Conservation (phyloP, 2,888 invertebrate genomes). For the Seira sanloemensis region DNA sequence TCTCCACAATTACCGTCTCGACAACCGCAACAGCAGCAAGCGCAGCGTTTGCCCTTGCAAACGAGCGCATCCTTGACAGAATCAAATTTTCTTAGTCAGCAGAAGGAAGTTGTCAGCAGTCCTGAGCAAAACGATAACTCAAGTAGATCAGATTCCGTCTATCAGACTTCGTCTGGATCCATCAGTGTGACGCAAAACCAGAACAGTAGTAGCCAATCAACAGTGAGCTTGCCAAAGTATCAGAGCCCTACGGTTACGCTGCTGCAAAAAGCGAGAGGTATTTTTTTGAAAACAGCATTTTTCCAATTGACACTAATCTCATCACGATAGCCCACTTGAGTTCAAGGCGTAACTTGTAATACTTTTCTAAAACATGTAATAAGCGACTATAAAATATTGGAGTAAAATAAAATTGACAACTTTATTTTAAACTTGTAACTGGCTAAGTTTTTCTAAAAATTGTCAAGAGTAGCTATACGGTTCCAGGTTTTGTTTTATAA, state of each 20-base stretch:
- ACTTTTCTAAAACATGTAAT: no score
- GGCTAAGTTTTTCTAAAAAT: not conserved
- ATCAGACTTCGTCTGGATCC: constrained; percentile 60
- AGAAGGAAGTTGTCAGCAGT: constrained; percentile 58
- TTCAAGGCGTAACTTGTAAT: no score
- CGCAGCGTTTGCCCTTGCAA: constrained; percentile 6
- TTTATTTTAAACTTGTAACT: no score
- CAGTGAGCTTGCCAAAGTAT: constrained; percentile 81
- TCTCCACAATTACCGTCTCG: constrained; percentile 62
- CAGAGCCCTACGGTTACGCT: constrained; percentile 92
- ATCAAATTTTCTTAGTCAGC: constrained; percentile 38
- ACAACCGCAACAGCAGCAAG: constrained; percentile 18
- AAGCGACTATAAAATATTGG: no score
- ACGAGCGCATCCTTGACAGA: constrained; percentile 45
- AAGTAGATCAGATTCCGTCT: constrained; percentile 58
- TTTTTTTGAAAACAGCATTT: no score
- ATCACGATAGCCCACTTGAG: no score
- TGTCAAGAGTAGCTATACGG: not conserved
- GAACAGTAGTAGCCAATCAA: constrained; percentile 67
- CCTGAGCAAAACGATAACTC: constrained; percentile 62
- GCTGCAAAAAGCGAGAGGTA: constrained; percentile 92
- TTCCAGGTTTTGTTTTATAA: not conserved
- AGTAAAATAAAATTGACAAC: no score
- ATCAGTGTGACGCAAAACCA: constrained; percentile 51
- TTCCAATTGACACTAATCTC: no score